Base-by-base conservation (phyloP, 2,888 invertebrate species). In the Oscheius onirici region DNA sequence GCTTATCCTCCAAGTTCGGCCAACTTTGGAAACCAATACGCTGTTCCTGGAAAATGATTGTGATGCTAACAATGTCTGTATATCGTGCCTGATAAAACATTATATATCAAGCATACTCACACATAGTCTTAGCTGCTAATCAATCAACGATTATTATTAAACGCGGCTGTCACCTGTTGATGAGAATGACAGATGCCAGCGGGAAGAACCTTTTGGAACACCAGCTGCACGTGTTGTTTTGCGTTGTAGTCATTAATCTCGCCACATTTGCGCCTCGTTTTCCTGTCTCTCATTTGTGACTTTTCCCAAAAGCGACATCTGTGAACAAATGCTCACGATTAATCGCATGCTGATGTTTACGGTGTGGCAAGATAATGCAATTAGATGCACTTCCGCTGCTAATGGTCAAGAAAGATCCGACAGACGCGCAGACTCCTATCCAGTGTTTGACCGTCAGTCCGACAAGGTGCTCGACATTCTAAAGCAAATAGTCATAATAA, bases 131-230 rank as follows among this genome's bases (percentile, higher is more conserved):
- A 49, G 28, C 63, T 24, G 63, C 49, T 63, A 49, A 63, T 63
- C 63, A 63, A 63, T 63, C 63, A 49, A 20, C 63, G 63, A 46
- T 49, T 63, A 63, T 63, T 63, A 63, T 49, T 63, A 49, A 46
- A 46, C 49, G 63, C 63, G 49, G 63, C 63, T 63, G 63, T 28
- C 63, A 63, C 49, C 60, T 63, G 63, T n/a, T 63, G 63, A 63
- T 63, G 63, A 63, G 63, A 49, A 63, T 63, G 63, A 63, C 63
- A 63, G 63, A 63, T 63, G 63, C 63, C 63, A 28, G 49, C n/a
- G 49, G 63, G 63, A 63, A 46, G 63, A 63, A 63, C 63, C 63
- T 63, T 63, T 43, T 26, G 43, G 49, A 46, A 63, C 63, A 46
- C 43, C 24, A 43, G 49, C 49, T 49, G 46, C 26, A 24, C 46